Evolutionary conservation across 1,140 invertebrate species (phyloP).

Genomic region (Probaryconus sp.): DNA sequence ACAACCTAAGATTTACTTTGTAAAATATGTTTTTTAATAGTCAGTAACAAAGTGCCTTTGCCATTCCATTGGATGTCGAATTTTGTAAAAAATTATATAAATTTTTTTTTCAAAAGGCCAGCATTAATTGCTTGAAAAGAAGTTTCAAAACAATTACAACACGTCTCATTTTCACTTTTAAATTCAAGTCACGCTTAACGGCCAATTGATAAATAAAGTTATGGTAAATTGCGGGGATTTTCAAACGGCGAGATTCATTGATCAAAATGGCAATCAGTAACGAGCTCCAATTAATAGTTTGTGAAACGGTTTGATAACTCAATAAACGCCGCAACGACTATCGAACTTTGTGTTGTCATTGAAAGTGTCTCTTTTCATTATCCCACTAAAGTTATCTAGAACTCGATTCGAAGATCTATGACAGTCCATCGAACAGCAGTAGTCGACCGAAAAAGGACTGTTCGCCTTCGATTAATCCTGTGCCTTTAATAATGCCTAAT

Average conservation of each 20-base stretch:
- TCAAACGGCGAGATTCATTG: conserved; percentile 17
- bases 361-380: conserved; percentile 2
- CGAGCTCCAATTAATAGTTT: conserved; percentile 50
- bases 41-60: too few species aligned
- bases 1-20: too few species aligned
- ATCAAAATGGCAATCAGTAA: conserved; percentile 30
- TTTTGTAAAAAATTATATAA: too few species aligned
- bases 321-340: conserved; percentile 58
- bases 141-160: too few species aligned
- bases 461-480: conserved; percentile 37
- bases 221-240: conserved; percentile 31
- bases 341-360: conserved; percentile 21
- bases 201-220: background rate
- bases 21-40: too few species aligned
- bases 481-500: conserved; percentile 41
- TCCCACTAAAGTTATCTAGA: conserved; percentile 17
- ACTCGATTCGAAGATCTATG: conserved; percentile 20
- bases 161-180: too few species aligned
- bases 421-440: too few species aligned
- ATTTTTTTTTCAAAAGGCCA: too few species aligned
- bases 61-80: too few species aligned
- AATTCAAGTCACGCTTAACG: too few species aligned
- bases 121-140: too few species aligned
- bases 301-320: conserved; percentile 63
- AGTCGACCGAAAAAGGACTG: conserved; percentile 42